These are phyloP conservation scores for Clivina fossor DNA, from an alignment of 2,888 invertebrate species.

Conservation along the genomic window DNA sequence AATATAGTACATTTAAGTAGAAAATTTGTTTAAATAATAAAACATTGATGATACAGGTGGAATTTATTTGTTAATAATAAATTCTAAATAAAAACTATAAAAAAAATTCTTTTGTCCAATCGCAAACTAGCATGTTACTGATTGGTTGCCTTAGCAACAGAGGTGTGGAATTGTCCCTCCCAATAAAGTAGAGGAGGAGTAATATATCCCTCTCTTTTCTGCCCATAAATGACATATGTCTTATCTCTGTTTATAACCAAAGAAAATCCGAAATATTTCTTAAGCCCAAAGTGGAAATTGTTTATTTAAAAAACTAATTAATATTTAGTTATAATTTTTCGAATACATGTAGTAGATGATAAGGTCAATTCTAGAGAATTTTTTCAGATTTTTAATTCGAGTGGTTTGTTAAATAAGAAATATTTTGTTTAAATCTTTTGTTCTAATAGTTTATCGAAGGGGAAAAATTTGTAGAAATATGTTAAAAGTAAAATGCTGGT, in stretches of 20 bases:
- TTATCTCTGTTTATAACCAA: background rate
- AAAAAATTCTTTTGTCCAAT: background rate
- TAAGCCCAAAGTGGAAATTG: background rate
- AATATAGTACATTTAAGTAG: no score
- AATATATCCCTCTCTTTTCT: background rate
- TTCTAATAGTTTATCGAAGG: no score
- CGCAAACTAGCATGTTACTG: no score
- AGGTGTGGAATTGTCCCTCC: constrained; percentile 4
- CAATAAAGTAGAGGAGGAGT: background rate
- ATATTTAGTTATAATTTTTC: constrained; percentile 13
- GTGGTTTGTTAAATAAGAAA: constrained; percentile 9
- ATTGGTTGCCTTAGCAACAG: background rate
- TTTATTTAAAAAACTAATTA: constrained; percentile 1
- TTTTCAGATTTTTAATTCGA: constrained; percentile 11
- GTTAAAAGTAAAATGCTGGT: no score
- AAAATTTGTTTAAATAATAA: no score
- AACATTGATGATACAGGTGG: no score
- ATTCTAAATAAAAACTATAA: constrained; percentile 1
- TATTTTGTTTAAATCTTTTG: constrained; percentile 1
- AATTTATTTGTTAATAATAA: no score
- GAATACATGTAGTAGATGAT: background rate
- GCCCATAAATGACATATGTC: background rate
- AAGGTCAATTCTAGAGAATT: constrained; percentile 8
- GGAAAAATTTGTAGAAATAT: no score
- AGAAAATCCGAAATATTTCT: background rate